Base-by-base conservation (phyloP, 1,140 invertebrate species). In the Asobara japonica region DNA sequence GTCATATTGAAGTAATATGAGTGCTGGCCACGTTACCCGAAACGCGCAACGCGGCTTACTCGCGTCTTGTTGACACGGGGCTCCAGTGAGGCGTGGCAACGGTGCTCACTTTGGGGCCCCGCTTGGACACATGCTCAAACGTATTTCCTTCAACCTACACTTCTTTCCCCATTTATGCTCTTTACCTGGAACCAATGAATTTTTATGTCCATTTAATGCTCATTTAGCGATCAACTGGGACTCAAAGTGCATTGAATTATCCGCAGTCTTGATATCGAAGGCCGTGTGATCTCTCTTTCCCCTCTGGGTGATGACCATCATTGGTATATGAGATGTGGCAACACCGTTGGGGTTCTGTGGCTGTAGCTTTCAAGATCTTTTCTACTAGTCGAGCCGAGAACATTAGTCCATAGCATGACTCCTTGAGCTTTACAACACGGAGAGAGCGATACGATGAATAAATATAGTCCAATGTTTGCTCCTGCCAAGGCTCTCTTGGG, bases 321-420 rank as follows among this genome's bases (percentile, higher is more conserved):
- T 56, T 27, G 51, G 51, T 56, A 56, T 2, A 56, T 31, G 41
- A 71, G 62, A 71, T 20, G 61, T 71, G 69, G 69, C 69, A 71
- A 71, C 69, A 65, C 3, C 27, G 69, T 71, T 0, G n/a, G 41
- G 13, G 3, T 11, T 25, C 20, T 25, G 20, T 3, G 3, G 7
- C 11, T 30, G 41, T 29, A 45, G 48, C 48, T 30, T 11, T 18
- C 33, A 56, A 71, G 41, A 65, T 48, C 67, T 69, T 36, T 38
- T 69, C 27, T 70, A 71, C 61, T 71, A 71, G 69, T 71, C 41
- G 38, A 71, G 10, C 29, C 16, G 62, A 71, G 69, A 71, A 71
- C 61, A 71, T 71, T 71, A 65, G 69, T 71, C 30, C 61, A 48
- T 38, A 51, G 25, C 60, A 71, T 61, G 41, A 65, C 41, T 71